Percentiles rank a stretch among this genome's conserved stretches.
Conservation (phyloP, 2,797 vertebrate species). For the Characodon lateralis region DNA sequence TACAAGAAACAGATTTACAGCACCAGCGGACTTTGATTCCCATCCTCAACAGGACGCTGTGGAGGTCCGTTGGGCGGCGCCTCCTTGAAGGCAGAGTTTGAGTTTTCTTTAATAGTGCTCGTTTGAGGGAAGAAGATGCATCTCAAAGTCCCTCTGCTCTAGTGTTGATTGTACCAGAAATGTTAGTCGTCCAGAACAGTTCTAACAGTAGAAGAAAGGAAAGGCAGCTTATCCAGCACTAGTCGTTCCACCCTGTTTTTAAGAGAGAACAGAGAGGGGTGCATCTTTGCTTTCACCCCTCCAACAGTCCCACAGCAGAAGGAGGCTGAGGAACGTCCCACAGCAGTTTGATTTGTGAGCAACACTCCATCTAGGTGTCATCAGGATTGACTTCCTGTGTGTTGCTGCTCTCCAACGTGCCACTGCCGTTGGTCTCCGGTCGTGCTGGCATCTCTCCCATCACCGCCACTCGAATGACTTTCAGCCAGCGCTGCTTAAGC, state of each 20-base stretch:
- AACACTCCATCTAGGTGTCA: slow-evolving; percentile 56
- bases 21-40: slow-evolving; percentile 54
- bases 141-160: slow-evolving; percentile 52
- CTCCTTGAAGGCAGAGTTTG: slow-evolving; percentile 6
- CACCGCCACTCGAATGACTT: slow-evolving; percentile 90
- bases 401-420: slow-evolving; percentile 48
- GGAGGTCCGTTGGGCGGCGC: slow-evolving; percentile 20
- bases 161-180: slow-evolving; percentile 69
- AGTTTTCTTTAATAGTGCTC: slow-evolving; percentile 32
- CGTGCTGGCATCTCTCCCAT: slow-evolving; percentile 85
- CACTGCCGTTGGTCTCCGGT: slow-evolving; percentile 50
- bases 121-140: slow-evolving; percentile 13
- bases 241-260: slow-evolving; percentile 29
- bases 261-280: not conserved
- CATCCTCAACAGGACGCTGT: slow-evolving; percentile 25
- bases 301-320: slow-evolving; percentile 17
- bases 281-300: slow-evolving; percentile 19
- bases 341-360: not conserved
- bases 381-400: slow-evolving; percentile 68
- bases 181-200: slow-evolving; percentile 65
- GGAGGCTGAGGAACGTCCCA: not conserved
- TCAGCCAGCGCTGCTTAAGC: slow-evolving; percentile 94
- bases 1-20: slow-evolving; percentile 52
- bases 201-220: slow-evolving; percentile 38
- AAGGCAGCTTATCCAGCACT: slow-evolving; percentile 70